These are phyloP conservation scores for Eurosta solidaginis DNA, from an alignment of 1,140 invertebrate species.

Conservation along the genomic window DNA sequence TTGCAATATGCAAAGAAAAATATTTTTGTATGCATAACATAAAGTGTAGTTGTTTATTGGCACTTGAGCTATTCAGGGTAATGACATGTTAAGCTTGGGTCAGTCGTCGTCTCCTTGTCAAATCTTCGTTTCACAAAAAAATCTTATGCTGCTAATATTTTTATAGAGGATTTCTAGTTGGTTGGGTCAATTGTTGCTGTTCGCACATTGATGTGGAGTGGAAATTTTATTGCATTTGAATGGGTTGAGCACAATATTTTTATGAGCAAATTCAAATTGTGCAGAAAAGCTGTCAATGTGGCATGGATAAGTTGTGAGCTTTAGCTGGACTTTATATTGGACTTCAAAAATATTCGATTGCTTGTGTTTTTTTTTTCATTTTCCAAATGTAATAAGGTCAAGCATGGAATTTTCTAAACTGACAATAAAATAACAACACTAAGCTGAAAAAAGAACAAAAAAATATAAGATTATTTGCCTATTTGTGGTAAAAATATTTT, in stretches of 20 bases:
- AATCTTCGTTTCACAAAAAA: neutral
- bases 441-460: neutral
- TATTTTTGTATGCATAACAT: conserved; percentile 24
- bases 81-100: conserved; percentile 23
- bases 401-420: neutral
- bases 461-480: neutral
- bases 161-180: neutral
- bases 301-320: neutral
- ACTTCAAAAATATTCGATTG: neutral
- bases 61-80: neutral
- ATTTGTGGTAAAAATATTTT: too few species aligned
- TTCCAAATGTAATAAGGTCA: neutral
- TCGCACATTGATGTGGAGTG: neutral
- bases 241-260: neutral
- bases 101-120: neutral
- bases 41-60: conserved; percentile 18
- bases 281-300: conserved; percentile 13
- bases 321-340: neutral
- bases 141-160: neutral
- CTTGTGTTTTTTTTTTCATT: too few species aligned
- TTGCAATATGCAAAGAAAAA: neutral
- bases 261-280: conserved; percentile 12
- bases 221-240: conserved; percentile 6
- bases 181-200: neutral
- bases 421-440: neutral